Base-by-base conservation (phyloP, 2,113 vertebrate species). In the Corythornis vintsioides region DNA sequence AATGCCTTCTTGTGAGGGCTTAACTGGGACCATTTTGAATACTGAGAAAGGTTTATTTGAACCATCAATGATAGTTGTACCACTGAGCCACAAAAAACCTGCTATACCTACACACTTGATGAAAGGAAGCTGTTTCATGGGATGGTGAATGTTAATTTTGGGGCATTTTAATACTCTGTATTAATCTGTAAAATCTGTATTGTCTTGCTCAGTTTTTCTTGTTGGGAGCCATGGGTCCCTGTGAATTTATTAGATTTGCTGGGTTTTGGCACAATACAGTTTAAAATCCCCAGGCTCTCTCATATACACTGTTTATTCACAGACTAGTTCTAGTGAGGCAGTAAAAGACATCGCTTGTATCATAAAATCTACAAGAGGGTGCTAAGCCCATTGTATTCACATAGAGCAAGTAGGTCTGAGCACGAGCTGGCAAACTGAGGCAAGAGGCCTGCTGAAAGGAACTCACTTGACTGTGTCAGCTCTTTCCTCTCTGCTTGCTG, bases 1-100 rank as follows among this genome's bases (percentile, higher is more conserved):
- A 24, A 52, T 1, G 0, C 15, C 15, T 73, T 12, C 9, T 33
- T 13, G 28, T 2, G 0, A 29, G 6, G 26, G 67, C 42, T 43
- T 82, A 43, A 56, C n/a, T 45, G 31, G 16, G 22, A 40, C 6
- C 53, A 33, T 35, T 43, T 40, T 59, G 31, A 79, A 79, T 57
- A 33, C 48, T 55, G 26, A 50, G 47, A 56, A 66, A 50, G 40
- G 42, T 73, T 73, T 52, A 14, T 92, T 73, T 74, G 21, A 47
- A 64, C 15, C 1, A 1, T 16, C 45, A 40, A 10, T 26, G 13
- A 20, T 18, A 53, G 40, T 13, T 55, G 48, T 66, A 76, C 48
- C 28, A 70, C 16, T 20, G 33, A 77, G 45, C 40, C 33, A 43
- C 33, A 56, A 89, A 60, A 57, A 53, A 65, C 21, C 10, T 66